Conservation (phyloP, 2,797 vertebrate species). For the Hephaestus fuliginosus region DNA sequence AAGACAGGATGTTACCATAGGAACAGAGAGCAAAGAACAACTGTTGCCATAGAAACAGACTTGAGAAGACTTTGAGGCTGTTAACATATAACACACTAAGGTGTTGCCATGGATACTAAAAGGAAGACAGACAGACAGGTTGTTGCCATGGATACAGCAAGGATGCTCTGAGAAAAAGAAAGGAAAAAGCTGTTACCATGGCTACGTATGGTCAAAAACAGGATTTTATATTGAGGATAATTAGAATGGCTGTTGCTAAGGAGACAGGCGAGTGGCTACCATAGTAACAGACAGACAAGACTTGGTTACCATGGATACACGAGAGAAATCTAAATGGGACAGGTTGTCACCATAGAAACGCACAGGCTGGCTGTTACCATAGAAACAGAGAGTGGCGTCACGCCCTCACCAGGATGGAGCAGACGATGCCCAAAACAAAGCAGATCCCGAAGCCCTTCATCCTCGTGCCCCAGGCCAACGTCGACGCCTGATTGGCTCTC, state of each 20-base stretch:
- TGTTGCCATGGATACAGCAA: not conserved
- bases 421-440: conserved; percentile 86
- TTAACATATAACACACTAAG: too few species aligned
- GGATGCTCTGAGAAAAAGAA: not conserved
- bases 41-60: too few species aligned
- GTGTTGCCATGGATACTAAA: too few species aligned
- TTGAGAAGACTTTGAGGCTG: too few species aligned
- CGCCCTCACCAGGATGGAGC: conserved; percentile 88
- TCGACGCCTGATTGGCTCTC: conserved; percentile 86
- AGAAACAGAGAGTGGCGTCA: not conserved
- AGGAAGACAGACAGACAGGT: not conserved
- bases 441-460: conserved; percentile 90
- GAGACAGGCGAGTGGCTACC: not conserved
- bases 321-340: too few species aligned
- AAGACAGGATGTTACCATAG: too few species aligned
- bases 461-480: conserved; percentile 88
- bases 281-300: not conserved
- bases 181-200: not conserved
- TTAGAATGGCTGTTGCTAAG: not conserved
- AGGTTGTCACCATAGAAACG: not conserved
- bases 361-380: not conserved
- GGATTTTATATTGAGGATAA: too few species aligned
- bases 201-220: not conserved
- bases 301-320: not conserved
- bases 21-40: too few species aligned